Percentiles rank a stretch among this genome's conserved stretches.
Conservation (phyloP, 2,888 invertebrate genomes). For the Deilephila elpenor region DNA sequence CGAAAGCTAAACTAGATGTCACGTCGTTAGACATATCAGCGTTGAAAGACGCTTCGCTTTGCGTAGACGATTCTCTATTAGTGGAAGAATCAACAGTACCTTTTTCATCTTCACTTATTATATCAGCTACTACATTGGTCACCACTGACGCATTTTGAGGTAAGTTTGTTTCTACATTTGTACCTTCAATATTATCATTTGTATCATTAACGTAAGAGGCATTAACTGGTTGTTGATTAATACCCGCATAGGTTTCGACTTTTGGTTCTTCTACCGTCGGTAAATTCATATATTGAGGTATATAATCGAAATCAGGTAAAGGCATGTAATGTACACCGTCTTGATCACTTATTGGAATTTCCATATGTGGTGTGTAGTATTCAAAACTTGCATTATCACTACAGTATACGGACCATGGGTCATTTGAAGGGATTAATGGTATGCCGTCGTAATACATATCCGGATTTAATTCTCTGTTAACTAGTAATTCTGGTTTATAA, state of each 20-base stretch:
- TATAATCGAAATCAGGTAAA: constrained; percentile 75
- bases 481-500: constrained; percentile 69
- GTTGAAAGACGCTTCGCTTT: constrained; percentile 75
- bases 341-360: constrained; percentile 61
- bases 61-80: constrained; percentile 66
- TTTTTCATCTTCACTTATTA: constrained; percentile 61
- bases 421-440: constrained; percentile 73
- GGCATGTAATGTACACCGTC: constrained; percentile 73
- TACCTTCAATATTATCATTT: constrained; percentile 46
- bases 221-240: constrained; percentile 44
- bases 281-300: constrained; percentile 77
- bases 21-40: constrained; percentile 77
- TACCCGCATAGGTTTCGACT: constrained; percentile 52
- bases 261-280: constrained; percentile 66
- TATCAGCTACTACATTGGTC: constrained; percentile 44
- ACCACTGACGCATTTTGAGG: constrained; percentile 42
- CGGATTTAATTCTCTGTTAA: constrained; percentile 62
- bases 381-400: constrained; percentile 67
- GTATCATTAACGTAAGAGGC: constrained; percentile 44
- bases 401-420: constrained; percentile 76
- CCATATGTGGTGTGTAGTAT: constrained; percentile 72
- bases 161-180: constrained; percentile 39
- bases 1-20: constrained; percentile 79
- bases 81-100: constrained; percentile 49
- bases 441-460: constrained; percentile 72